A percentile compares a stretch with the other conserved stretches of the same genome.
Conservation (phyloP, 2,797 vertebrate genomes). For the Peromyscus eremicus region DNA sequence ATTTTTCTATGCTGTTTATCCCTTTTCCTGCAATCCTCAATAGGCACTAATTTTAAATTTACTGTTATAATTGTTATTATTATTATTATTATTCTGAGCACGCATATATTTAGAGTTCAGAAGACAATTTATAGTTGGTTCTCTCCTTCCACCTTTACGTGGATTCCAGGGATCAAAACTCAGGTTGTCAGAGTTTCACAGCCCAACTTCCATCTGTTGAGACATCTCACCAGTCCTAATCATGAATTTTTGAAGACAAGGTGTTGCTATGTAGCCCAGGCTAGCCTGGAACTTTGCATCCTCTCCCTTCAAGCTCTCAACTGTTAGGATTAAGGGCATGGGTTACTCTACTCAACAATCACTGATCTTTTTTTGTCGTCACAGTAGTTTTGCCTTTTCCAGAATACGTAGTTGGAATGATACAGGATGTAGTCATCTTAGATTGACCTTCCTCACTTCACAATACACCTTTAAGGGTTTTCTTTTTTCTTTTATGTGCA, state of each 20-base stretch:
- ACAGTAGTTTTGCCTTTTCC: conserved; percentile 11
- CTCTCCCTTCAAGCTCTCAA: not conserved
- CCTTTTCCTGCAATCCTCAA: not conserved
- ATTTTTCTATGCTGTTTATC: not conserved
- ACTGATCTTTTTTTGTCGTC: conserved; percentile 5
- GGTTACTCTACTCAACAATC: not conserved
- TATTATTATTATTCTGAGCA: too few species aligned
- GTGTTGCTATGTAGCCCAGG: not conserved
- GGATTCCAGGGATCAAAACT: not conserved
- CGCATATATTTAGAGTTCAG: not conserved
- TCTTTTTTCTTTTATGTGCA: not conserved
- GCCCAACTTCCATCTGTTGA: not conserved
- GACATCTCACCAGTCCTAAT: not conserved
- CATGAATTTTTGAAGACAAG: not conserved
- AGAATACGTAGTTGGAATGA: not conserved
- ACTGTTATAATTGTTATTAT: not conserved
- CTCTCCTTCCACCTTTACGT: not conserved
- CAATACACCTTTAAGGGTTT: not conserved
- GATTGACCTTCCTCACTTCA: not conserved
- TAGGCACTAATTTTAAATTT: not conserved
- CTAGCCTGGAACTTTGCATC: not conserved
- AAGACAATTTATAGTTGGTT: not conserved
- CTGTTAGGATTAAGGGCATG: not conserved
- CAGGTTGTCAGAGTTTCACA: not conserved
- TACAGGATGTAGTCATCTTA: not conserved